Base-by-base conservation (phyloP, 30 jellyfish, hydroid and myxozoan genomes). In the Aurelia coerulea region DNA sequence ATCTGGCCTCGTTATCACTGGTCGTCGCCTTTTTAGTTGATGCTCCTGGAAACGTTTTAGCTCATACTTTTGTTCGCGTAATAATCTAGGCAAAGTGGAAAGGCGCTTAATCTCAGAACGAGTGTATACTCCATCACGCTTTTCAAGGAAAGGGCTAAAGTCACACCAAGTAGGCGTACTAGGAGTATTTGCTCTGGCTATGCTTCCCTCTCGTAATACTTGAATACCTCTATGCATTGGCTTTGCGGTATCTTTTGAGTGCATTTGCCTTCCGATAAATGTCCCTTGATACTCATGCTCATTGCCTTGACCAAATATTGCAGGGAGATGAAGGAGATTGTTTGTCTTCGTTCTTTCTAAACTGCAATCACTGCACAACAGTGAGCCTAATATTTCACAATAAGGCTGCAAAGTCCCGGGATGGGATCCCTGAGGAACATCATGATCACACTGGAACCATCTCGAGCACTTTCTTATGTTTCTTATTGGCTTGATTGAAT, bases 351-450 rank as follows among this genome's bases (percentile, higher is more conserved):
- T 83, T 35, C 60, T 74, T 50, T 72, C 82, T 17, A 76, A 71
- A 17, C 74, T 51, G 73, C 92, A 83, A 29, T 83, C 85, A 60
- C 76, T 83, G 63, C 92, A 83, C 18, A 83, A 29, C 58, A 1
- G 23, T 5, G 92, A 83, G n/a, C 92, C 92, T 9, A 83, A 51
- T 29, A 83, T 62, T 58, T 83, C 92, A 50, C 92, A 83, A 71
- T 10, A 83, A 4, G 92, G 92, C 52, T 72, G 79, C 68, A 83
- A 70, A 0, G 86, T 11, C 42, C 74, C 73, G 17, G 31, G 35
- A 34, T 54, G 68, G 10, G 78, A 11, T 15, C 81, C 91, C 10
- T 69, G 68, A 10, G 77, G 73, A 32, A 32, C 62, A 8, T 8
- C 86, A 62, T 17, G 17, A 29, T 51, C 31, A 12, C 5, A 19